Evolutionary conservation across 2,113 vertebrate species (phyloP).

Genomic region (Dasyornis broadbenti): DNA sequence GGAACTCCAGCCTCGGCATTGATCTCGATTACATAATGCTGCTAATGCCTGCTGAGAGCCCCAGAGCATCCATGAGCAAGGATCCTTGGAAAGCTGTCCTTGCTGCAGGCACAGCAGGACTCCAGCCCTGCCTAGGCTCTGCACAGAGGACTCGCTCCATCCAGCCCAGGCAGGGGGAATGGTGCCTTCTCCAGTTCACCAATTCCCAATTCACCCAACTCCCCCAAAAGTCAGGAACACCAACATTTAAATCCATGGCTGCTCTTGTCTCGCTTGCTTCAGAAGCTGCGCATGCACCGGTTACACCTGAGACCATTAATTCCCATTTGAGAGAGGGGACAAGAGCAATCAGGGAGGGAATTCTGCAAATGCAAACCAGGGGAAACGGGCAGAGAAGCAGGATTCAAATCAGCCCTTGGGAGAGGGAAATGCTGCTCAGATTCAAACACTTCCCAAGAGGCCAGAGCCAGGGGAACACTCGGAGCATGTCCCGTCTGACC

Average conservation of each 20-base stretch:
- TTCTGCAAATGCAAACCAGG: background rate
- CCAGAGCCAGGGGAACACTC: background rate
- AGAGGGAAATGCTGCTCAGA: background rate
- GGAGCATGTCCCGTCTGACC: accelerated
- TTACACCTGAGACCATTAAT: background rate
- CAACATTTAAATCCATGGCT: background rate
- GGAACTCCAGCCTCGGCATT: background rate
- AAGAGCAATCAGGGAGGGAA: background rate
- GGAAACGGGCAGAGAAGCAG: background rate
- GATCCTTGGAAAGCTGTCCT: background rate
- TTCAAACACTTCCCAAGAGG: background rate
- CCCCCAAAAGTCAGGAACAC: background rate
- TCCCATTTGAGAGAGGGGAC: background rate
- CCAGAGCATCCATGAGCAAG: background rate
- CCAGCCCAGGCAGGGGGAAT: background rate
- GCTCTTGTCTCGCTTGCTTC: background rate
- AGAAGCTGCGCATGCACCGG: accelerated
- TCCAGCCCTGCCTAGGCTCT: background rate
- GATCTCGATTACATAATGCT: background rate
- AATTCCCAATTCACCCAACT: background rate
- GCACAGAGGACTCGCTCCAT: accelerated
- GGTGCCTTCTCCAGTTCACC: background rate
- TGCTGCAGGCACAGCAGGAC: background rate
- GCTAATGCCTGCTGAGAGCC: background rate
- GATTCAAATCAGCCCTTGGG: background rate